A percentile compares a stretch with the other conserved stretches of the same genome.
Evolutionary conservation across 92 coral and sea anemone genomes (phyloP).

Genomic region (Muricea muricata): DNA sequence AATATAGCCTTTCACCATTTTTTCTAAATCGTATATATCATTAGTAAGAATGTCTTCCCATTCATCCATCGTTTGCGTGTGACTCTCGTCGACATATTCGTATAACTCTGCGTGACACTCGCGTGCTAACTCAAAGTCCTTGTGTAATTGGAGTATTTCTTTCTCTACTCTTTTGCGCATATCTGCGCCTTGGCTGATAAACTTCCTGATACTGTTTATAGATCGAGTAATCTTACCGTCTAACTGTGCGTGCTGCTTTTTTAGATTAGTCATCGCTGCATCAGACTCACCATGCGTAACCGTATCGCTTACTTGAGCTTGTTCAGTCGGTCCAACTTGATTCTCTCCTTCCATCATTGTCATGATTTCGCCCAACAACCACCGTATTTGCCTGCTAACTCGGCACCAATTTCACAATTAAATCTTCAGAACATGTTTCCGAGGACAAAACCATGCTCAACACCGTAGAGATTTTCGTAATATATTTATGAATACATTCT

Average conservation of each 20-base stretch:
- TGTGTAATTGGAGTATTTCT: slow-evolving; percentile 37
- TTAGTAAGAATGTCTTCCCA: slow-evolving; percentile 37
- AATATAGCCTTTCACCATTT: slow-evolving; percentile 10
- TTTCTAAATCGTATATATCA: slow-evolving; percentile 32
- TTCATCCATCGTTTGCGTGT: slow-evolving; percentile 21
- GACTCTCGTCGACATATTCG: neutral
- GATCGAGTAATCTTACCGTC: slow-evolving; percentile 34
- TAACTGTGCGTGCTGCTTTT: slow-evolving; percentile 11
- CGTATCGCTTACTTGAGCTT: neutral
- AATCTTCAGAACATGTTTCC: neutral
- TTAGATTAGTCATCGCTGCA: neutral
- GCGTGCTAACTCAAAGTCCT: slow-evolving; percentile 30
- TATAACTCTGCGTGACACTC: slow-evolving; percentile 29
- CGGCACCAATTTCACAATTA: neutral
- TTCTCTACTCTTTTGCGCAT: neutral
- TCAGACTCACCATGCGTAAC: neutral
- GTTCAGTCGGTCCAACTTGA: neutral
- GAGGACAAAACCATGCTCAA: neutral
- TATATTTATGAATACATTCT: no score
- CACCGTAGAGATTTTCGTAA: slow-evolving; percentile 2
- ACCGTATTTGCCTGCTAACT: neutral
- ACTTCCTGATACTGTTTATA: slow-evolving; percentile 30
- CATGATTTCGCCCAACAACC: neutral
- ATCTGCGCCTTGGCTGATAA: neutral
- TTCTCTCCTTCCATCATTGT: neutral